Conservation (phyloP, 2,888 invertebrate species). For the Achlya flavicornis region DNA sequence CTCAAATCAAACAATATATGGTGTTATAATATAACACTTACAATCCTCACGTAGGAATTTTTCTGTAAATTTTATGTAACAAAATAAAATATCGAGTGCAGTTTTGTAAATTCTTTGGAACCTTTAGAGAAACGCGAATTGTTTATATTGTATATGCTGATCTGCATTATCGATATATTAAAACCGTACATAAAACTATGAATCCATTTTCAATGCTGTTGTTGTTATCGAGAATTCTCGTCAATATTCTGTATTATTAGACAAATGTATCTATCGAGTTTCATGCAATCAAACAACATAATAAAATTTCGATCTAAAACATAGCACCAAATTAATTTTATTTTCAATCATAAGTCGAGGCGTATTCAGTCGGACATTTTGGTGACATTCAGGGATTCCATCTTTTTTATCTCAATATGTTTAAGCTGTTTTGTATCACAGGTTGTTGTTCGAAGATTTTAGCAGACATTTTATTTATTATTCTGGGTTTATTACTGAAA, state of each 20-base stretch:
- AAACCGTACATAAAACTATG: too few relatives aligned
- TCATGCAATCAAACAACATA: constrained; percentile 7
- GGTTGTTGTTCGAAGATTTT: constrained; percentile 25
- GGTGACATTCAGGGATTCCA: constrained; percentile 18
- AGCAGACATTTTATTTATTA: background rate
- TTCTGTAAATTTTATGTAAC: too few relatives aligned
- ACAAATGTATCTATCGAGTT: too few relatives aligned
- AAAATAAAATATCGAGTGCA: too few relatives aligned
- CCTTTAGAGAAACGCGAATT: too few relatives aligned
- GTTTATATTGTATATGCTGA: too few relatives aligned
- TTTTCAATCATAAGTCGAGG: background rate
- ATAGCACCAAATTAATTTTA: constrained; percentile 27
- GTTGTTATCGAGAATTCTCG: background rate
- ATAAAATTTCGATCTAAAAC: constrained; percentile 22
- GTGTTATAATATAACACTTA: too few relatives aligned
- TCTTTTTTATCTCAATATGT: constrained; percentile 19
- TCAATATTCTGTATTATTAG: background rate
- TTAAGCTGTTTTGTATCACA: constrained; percentile 43
- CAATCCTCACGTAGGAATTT: too few relatives aligned
- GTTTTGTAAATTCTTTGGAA: too few relatives aligned
- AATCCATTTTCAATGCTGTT: too few relatives aligned
- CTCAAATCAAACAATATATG: too few relatives aligned
- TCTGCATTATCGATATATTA: too few relatives aligned
- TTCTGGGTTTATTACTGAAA: background rate
- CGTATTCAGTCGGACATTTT: constrained; percentile 23